A percentile compares a stretch with the other conserved stretches of the same genome.
phyloP scores from a whole-genome alignment of 2,113 vertebrate genomes.

The Leptobrachium leishanense region DNA sequence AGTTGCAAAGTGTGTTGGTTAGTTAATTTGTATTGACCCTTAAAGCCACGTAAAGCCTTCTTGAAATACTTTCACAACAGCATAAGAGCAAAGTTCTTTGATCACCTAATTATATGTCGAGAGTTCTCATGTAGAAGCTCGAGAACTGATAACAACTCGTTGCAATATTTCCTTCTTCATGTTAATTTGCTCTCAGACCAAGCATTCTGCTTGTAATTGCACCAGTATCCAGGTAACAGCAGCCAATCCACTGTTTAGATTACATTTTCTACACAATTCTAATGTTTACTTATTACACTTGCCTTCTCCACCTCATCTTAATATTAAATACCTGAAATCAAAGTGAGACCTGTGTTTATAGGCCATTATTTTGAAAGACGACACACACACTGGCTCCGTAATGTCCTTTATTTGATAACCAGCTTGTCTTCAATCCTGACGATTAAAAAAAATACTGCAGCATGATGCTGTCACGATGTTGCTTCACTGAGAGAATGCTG shows the following conservation, averaged over 20 bases:
- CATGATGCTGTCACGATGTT: too few relatives aligned
- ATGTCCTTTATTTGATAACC: too few relatives aligned
- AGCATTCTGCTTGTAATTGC: background rate
- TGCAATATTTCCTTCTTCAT: constrained; percentile 3
- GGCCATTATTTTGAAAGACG: too few relatives aligned
- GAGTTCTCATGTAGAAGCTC: constrained; percentile 6
- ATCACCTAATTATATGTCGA: constrained; percentile 29
- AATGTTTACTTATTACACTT: too few relatives aligned
- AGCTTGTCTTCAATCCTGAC: too few relatives aligned
- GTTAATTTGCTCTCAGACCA: background rate
- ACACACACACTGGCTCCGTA: too few relatives aligned
- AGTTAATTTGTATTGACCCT: constrained; percentile 33
- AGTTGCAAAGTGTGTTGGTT: constrained; percentile 26
- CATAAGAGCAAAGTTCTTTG: constrained; percentile 23
- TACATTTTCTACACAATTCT: background rate
- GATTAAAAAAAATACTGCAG: too few relatives aligned
- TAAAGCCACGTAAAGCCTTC: constrained; percentile 16
- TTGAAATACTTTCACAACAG: constrained; percentile 20
- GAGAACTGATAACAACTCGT: constrained; percentile 13
- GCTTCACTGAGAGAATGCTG: too few relatives aligned
- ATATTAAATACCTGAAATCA: too few relatives aligned
- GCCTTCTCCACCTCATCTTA: too few relatives aligned
- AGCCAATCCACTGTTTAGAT: background rate
- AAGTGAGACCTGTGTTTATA: too few relatives aligned
- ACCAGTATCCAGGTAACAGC: constrained; percentile 12